Conservation (phyloP, 2,113 vertebrate genomes). For the Myiagra hebetior region DNA sequence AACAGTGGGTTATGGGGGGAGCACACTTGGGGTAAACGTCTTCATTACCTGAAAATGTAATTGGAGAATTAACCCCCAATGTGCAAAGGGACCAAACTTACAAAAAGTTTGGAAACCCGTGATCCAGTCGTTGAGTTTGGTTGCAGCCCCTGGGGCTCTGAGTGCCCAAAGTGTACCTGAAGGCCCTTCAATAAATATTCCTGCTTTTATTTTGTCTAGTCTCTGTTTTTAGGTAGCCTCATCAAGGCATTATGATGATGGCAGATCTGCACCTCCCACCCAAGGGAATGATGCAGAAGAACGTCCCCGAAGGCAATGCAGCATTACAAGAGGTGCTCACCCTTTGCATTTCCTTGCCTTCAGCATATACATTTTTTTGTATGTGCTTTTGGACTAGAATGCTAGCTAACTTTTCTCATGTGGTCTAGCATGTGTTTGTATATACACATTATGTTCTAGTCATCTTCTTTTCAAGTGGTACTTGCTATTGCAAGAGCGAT, state of each 20-base stretch:
- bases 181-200: not conserved
- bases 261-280: not conserved
- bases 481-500: not conserved
- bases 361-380: not conserved
- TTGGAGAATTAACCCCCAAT: not conserved
- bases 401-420: not conserved
- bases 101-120: not conserved
- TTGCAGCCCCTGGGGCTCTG: not conserved
- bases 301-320: not conserved
- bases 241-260: not conserved
- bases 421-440: not conserved
- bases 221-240: not conserved
- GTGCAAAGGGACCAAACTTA: not conserved
- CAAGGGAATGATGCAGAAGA: not conserved
- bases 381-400: not conserved
- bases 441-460: not conserved
- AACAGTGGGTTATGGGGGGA: not conserved
- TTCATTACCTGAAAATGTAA: not conserved
- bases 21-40: not conserved
- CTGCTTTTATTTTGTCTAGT: not conserved
- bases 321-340: not conserved
- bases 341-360: slow-evolving; percentile 22
- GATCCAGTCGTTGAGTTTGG: not conserved
- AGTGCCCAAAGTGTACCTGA: not conserved
- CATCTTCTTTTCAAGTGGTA: not conserved